Evolutionary conservation across 2,797 vertebrate species (phyloP).

Genomic region (Ceryle rudis): DNA sequence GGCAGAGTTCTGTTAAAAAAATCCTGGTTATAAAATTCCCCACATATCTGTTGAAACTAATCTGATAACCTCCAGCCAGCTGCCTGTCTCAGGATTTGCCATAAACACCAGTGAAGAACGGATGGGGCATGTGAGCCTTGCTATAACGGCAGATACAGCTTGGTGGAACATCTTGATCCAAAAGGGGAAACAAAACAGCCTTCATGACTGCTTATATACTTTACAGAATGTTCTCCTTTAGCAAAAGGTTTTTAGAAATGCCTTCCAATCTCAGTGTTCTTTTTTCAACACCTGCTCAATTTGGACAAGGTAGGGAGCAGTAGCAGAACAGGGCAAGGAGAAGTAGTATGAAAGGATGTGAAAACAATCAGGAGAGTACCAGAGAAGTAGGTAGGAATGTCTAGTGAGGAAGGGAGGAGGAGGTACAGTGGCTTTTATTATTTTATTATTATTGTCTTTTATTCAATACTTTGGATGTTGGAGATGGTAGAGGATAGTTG

Average conservation of each 20-base stretch:
- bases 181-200: background rate
- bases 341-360: background rate
- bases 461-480: background rate
- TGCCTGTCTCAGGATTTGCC: background rate
- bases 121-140: accelerated
- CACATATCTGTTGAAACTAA: background rate
- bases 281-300: background rate
- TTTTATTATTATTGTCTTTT: background rate
- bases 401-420: background rate
- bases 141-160: background rate
- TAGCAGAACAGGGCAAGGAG: background rate
- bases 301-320: background rate
- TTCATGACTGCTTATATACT: background rate
- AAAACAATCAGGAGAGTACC: background rate
- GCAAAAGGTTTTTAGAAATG: background rate
- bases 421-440: background rate
- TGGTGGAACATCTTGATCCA: background rate
- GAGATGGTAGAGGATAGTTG: background rate
- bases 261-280: background rate
- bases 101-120: background rate
- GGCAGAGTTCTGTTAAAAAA: background rate
- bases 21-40: background rate
- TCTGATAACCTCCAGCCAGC: background rate
- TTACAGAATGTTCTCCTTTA: background rate
- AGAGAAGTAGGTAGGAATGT: background rate